Base-by-base conservation (phyloP, 1,140 invertebrate species). In the Bacillus rossius region DNA sequence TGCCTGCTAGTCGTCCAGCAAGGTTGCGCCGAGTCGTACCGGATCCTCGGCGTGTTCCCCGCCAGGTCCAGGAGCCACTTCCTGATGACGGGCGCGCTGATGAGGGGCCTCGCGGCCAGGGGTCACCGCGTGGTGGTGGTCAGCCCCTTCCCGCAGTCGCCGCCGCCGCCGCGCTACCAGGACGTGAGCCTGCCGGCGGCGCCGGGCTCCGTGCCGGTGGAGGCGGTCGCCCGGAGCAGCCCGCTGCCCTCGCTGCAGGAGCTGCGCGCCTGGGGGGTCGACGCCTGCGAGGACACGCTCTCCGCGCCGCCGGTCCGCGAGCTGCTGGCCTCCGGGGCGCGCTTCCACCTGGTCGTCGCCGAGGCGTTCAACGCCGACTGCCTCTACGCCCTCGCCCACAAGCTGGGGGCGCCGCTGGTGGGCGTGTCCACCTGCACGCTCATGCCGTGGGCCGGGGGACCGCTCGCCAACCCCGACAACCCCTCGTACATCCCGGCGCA, bases 311-410 rank as follows among this genome's bases (percentile, higher is more conserved):
- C 5, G 10, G 29, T 34, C 29, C 29, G 10, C 5, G 29, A 58
- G 53, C 50, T 58, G 23, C 52, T 53, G 2, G 5, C 22, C 17
- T 58, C 50, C 16, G 22, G 29, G 13, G 4, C 25, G 26, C 23
- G 23, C 16, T 59, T 59, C 22, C 34, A 59, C 40, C 25, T 59
- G 20, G 37, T 59, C 5, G 5, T 59, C 3, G 22, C 20, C 13
- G 37, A 73, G 71, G 41, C 71, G 1, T 70, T 73, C 13, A 64
- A 63, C 3, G 66, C 65, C 0, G 61, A 69, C 0, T 59, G 57
- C 20, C 45, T 42, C 52, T 29, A 42, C 3, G 37, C n/a, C 3
- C 43, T 57, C 4, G 50, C 40, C 13, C 38, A 57, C 5, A 40
- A 16, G 17, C 43, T 29, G 23, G 13, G 43, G 10, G 57, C 25